Percentiles rank a stretch among this genome's conserved stretches.
phyloP scores from a whole-genome alignment of 2,888 invertebrate genomes.

The Sphinx pinastri region DNA sequence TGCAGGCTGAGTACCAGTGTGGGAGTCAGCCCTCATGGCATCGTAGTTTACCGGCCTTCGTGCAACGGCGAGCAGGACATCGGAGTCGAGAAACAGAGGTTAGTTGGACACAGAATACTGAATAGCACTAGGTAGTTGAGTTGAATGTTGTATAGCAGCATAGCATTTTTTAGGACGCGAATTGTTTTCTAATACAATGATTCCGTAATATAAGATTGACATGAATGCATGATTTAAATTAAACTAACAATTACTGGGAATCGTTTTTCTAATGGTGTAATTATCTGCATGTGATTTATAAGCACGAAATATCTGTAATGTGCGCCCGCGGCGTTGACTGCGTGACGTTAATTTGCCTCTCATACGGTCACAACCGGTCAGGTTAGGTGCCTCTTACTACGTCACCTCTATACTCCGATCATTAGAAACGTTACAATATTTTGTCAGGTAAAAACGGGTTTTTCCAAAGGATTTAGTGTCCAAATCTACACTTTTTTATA shows the following conservation, averaged over 20 bases:
- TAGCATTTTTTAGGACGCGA: too few species aligned
- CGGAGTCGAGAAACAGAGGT: slow-evolving; percentile 87
- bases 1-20: slow-evolving; percentile 82
- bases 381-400: not conserved
- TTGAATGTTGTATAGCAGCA: too few species aligned
- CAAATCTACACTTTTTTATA: too few species aligned
- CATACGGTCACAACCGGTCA: not conserved
- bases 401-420: not conserved
- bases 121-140: too few species aligned
- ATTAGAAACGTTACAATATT: too few species aligned
- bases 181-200: too few species aligned
- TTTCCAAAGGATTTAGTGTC: too few species aligned
- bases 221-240: not conserved
- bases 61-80: slow-evolving; percentile 83
- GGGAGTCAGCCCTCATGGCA: slow-evolving; percentile 93
- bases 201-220: too few species aligned
- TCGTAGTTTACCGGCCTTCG: slow-evolving; percentile 86
- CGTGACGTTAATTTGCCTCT: slow-evolving; percentile 10
- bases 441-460: too few species aligned
- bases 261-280: not conserved
- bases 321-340: not conserved
- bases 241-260: not conserved
- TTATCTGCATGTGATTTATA: slow-evolving; percentile 2
- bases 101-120: slow-evolving; percentile 32
- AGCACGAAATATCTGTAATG: not conserved